Evolutionary conservation across 2,888 invertebrate species (phyloP).

Genomic region (Meiosimyza platycephala): DNA sequence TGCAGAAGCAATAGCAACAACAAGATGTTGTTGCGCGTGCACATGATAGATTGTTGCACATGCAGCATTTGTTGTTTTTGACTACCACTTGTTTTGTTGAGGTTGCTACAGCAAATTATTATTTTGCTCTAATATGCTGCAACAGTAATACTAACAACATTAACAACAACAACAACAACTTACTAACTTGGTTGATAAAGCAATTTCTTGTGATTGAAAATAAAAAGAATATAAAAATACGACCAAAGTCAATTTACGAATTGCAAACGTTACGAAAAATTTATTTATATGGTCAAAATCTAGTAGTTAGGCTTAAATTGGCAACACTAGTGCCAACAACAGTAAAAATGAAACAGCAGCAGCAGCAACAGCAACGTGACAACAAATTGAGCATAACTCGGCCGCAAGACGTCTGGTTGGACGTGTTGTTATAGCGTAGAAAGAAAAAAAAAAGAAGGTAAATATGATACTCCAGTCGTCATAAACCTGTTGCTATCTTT

Average conservation of each 20-base stretch:
- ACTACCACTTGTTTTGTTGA: neutral
- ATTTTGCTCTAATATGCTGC: neutral
- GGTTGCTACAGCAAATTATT: slow-evolving; percentile 2
- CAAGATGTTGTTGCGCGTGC: slow-evolving; percentile 14
- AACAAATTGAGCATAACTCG: slow-evolving; percentile 28
- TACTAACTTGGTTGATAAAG: slow-evolving; percentile 1
- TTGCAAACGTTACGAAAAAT: neutral
- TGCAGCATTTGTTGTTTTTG: neutral
- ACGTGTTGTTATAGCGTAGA: neutral
- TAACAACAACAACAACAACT: neutral
- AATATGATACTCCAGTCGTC: neutral
- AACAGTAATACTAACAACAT: neutral
- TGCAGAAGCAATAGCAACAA: slow-evolving; percentile 6
- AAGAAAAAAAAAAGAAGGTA: neutral
- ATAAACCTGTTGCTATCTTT: too few species aligned
- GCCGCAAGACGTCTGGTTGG: slow-evolving; percentile 4
- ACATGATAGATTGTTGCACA: slow-evolving; percentile 14
- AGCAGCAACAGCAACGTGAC: slow-evolving; percentile 16
- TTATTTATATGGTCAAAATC: neutral
- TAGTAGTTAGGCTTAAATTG: slow-evolving; percentile 13
- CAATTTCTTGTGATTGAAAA: neutral
- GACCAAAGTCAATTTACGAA: slow-evolving; percentile 15
- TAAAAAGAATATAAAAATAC: neutral
- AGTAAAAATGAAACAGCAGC: slow-evolving; percentile 15
- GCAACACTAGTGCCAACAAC: slow-evolving; percentile 18